Conservation (phyloP, 2,113 vertebrate species). For the Anhinga anhinga region DNA sequence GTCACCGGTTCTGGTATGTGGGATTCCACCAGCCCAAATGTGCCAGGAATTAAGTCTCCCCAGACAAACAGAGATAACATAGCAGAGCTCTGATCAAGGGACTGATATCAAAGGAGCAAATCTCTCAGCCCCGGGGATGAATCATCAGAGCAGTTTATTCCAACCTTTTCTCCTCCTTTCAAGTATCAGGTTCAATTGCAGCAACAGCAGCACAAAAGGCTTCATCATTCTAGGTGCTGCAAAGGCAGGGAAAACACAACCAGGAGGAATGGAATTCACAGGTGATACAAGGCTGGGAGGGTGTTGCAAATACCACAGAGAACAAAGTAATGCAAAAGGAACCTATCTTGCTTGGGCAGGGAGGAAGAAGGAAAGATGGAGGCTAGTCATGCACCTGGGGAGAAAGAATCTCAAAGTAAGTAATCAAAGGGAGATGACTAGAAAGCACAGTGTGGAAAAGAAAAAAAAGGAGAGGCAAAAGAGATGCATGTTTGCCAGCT, state of each 20-base stretch:
- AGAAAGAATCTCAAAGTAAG: background rate
- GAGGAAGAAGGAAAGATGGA: slow-evolving; percentile 14
- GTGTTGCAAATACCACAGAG: slow-evolving; percentile 54
- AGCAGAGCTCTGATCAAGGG: slow-evolving; percentile 59
- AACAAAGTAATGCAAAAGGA: slow-evolving; percentile 58
- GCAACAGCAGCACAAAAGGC: slow-evolving; percentile 35
- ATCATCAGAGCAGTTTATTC: slow-evolving; percentile 53
- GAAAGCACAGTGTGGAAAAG: background rate
- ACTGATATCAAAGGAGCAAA: slow-evolving; percentile 50
- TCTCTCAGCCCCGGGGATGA: slow-evolving; percentile 59
- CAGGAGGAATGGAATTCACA: slow-evolving; percentile 64
- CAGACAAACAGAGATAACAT: slow-evolving; percentile 59
- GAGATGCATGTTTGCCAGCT: background rate
- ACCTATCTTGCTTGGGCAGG: slow-evolving; percentile 2
- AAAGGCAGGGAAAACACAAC: slow-evolving; percentile 48
- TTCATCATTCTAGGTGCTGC: slow-evolving; percentile 40
- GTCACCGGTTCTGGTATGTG: background rate
- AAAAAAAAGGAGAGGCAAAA: background rate
- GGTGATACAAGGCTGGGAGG: slow-evolving; percentile 47
- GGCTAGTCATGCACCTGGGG: background rate
- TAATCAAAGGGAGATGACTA: background rate
- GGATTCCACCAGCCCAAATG: slow-evolving; percentile 48
- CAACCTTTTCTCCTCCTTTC: slow-evolving; percentile 50
- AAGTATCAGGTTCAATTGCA: slow-evolving; percentile 59
- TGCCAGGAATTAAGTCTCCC: slow-evolving; percentile 63